phyloP scores from a whole-genome alignment of 1,140 invertebrate genomes.

The Drosophila athabasca region DNA sequence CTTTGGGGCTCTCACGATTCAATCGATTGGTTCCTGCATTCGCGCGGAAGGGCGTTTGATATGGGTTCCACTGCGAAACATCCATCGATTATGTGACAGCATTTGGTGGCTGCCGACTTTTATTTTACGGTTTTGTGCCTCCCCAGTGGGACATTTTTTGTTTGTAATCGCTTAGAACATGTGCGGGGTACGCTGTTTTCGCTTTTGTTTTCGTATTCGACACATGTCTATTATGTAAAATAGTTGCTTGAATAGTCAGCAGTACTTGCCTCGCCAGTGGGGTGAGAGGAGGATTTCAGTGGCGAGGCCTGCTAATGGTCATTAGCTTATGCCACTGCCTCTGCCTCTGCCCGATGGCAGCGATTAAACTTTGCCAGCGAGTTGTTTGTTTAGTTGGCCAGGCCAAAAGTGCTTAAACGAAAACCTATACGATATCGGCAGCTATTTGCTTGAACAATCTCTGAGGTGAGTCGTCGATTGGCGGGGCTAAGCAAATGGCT shows the following conservation, averaged over 20 bases:
- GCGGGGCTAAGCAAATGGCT: slow-evolving; percentile 10
- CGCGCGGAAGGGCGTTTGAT: not conserved
- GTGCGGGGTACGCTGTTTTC: not conserved
- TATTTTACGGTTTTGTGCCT: slow-evolving; percentile 39
- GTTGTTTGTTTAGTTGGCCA: slow-evolving; percentile 41
- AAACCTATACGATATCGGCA: slow-evolving; percentile 18
- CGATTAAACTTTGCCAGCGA: slow-evolving; percentile 42
- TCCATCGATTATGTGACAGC: slow-evolving; percentile 68
- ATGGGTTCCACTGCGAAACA: slow-evolving; percentile 37
- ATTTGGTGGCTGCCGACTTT: slow-evolving; percentile 49
- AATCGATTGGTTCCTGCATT: slow-evolving; percentile 13
- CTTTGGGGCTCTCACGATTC: slow-evolving; percentile 3
- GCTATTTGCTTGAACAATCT: slow-evolving; percentile 15
- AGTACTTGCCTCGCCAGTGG: no score
- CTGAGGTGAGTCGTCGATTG: slow-evolving; percentile 8
- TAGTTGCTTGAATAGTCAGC: slow-evolving; percentile 5
- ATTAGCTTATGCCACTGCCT: slow-evolving; percentile 22
- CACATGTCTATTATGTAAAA: slow-evolving; percentile 40
- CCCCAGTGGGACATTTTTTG: slow-evolving; percentile 14
- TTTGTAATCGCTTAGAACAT: slow-evolving; percentile 44
- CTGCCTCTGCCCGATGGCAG: slow-evolving; percentile 4
- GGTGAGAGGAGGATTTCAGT: not conserved
- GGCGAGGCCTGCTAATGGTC: slow-evolving; percentile 24
- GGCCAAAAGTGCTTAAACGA: slow-evolving; percentile 26
- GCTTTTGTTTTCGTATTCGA: slow-evolving; percentile 10